phyloP scores from a whole-genome alignment of 2,888 invertebrate genomes.

The Prosopocoilus inquinatus region DNA sequence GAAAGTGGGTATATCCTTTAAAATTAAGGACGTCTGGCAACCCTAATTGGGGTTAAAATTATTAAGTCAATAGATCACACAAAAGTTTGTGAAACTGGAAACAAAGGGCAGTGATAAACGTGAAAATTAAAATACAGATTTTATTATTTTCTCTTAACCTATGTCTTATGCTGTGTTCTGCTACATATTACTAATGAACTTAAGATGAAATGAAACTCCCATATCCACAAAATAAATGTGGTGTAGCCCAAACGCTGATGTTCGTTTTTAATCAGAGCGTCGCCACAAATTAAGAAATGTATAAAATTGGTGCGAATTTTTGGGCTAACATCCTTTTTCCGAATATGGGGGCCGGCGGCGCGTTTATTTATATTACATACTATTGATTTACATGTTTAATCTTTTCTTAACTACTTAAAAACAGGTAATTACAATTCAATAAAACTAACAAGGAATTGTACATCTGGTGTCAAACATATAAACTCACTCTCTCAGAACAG shows the following conservation, averaged over 20 bases:
- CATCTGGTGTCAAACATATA: slow-evolving; percentile 30
- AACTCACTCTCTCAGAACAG: not conserved
- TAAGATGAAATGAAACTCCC: not conserved
- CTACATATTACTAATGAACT: slow-evolving; percentile 5
- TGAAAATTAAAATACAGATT: slow-evolving; percentile 5
- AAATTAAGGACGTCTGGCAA: too few relatives aligned
- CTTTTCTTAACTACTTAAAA: not conserved
- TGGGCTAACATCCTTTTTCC: too few relatives aligned
- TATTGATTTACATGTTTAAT: not conserved
- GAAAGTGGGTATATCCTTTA: too few relatives aligned
- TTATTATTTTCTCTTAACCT: slow-evolving; percentile 19
- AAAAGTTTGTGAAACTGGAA: too few relatives aligned
- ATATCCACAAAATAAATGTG: too few relatives aligned
- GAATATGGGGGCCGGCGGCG: not conserved
- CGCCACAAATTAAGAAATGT: too few relatives aligned
- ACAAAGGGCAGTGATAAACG: not conserved
- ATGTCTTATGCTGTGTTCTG: slow-evolving; percentile 14
- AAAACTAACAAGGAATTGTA: slow-evolving; percentile 31
- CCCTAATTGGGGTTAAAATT: too few relatives aligned
- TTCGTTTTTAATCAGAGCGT: too few relatives aligned
- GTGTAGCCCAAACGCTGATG: too few relatives aligned
- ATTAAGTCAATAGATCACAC: too few relatives aligned
- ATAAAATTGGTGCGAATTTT: too few relatives aligned
- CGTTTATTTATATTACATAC: not conserved
- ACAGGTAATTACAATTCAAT: slow-evolving; percentile 19